A percentile compares a stretch with the other conserved stretches of the same genome.
Evolutionary conservation across 1,140 invertebrate species (phyloP).

Genomic region (Cydia fagiglandana): DNA sequence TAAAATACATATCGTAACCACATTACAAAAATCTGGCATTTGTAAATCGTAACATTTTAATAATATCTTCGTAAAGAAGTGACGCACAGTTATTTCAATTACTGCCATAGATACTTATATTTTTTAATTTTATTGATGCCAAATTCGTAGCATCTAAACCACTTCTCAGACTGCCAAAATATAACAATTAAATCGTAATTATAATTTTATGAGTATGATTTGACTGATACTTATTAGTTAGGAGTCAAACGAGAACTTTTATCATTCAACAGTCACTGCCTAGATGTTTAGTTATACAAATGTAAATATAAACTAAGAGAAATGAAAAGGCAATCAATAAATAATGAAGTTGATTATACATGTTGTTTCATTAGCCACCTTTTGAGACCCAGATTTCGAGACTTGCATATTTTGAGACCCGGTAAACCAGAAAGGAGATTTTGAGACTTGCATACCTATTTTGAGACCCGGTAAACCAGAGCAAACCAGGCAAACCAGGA

Average conservation of each 20-base stretch:
- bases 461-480: too few relatives aligned
- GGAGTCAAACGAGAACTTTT: neutral
- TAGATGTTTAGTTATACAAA: neutral
- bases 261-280: neutral
- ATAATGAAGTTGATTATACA: neutral
- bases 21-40: neutral
- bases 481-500: too few relatives aligned
- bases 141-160: neutral
- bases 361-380: neutral
- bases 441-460: too few relatives aligned
- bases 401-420: too few relatives aligned
- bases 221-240: neutral
- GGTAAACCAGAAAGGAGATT: too few relatives aligned
- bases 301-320: slow-evolving; percentile 3
- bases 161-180: neutral
- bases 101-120: neutral
- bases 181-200: neutral
- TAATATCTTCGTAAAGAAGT: neutral
- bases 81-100: neutral
- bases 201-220: neutral
- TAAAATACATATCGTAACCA: neutral
- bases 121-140: neutral
- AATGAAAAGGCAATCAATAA: slow-evolving; percentile 1
- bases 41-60: slow-evolving; percentile 3
- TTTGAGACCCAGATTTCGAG: too few relatives aligned